A percentile compares a stretch with the other conserved stretches of the same genome.
Conservation (phyloP, 1,140 invertebrate species). For the Cydia strobilella region DNA sequence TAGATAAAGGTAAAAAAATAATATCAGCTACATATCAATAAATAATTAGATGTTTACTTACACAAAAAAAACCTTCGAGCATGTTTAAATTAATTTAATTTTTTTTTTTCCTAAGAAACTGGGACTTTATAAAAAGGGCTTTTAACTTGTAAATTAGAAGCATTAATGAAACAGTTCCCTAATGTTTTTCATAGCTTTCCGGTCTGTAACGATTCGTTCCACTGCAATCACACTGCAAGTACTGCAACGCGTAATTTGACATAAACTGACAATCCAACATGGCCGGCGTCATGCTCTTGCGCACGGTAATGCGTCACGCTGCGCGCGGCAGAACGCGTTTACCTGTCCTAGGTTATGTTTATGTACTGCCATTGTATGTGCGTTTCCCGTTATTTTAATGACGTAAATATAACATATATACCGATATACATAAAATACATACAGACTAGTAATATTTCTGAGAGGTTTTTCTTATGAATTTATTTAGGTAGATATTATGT, state of each 20-base stretch:
- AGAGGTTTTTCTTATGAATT: too few species aligned
- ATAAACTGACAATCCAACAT: constrained; percentile 19
- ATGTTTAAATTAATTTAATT: too few species aligned
- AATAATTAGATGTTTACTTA: too few species aligned
- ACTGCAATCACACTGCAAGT: constrained; percentile 1
- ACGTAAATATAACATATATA: background rate
- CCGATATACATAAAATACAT: too few species aligned
- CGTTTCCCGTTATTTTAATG: background rate
- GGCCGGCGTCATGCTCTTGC: constrained; percentile 13
- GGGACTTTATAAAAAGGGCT: too few species aligned
- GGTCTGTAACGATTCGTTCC: constrained; percentile 9
- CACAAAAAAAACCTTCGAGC: too few species aligned
- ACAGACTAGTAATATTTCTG: too few species aligned
- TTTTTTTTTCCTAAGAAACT: too few species aligned
- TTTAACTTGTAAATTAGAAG: background rate
- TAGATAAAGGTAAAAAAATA: too few species aligned
- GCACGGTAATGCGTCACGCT: constrained; percentile 18
- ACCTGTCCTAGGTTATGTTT: constrained; percentile 19
- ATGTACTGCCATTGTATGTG: background rate
- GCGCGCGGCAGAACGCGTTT: background rate
- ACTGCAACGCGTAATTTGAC: constrained; percentile 18
- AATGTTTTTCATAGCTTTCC: background rate
- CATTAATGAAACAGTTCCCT: background rate
- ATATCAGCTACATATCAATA: too few species aligned
- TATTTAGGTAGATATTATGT: too few species aligned